Evolutionary conservation across 1,140 invertebrate genomes (phyloP), one percentile per base, ranked within the genome.

Genomic region (Hesperophylax magnus): DNA sequence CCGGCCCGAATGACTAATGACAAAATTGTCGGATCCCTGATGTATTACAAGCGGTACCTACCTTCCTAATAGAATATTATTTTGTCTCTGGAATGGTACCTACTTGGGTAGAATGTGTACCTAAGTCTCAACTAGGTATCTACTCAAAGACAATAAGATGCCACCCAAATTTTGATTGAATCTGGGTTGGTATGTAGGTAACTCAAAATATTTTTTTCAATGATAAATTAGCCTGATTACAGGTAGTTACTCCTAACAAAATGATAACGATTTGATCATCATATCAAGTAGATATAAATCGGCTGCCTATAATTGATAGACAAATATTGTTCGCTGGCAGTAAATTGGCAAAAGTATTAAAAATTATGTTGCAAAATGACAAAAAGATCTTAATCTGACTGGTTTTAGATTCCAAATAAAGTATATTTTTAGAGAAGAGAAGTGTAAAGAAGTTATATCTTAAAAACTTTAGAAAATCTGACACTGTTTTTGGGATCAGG

Each of bases 1-100:
- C 67, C 34, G n/a, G 39, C 22, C 63, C 2, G 39, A 39, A 20
- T 71, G 67, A 71, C 67, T 71, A 71, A 71, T 71, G 67, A 52
- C 67, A 14, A 8, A 11, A n/a, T 15, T 18, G 34, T 34, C 27
- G 63, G 22, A 27, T 27, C 63, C 63, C 27, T 31, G 27, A 31
- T 67, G 63, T 67, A 67, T 67, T 17, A 14, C 22, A 7, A 27
- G 20, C 20, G n/a, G 20, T 18, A 58, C 56, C 56, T 58, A 58
- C 20, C n/a, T 18, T n/a, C 56, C 20, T 58, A 22, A 58, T 18
- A 58, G n/a, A 22, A 18, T 18, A 58, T 58, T 18, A 58, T n/a
- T 58, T 58, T 18, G 56, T 18, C 20, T 18, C 56, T 2, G 39
- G 39, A 11, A 47, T 47, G 39, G 39, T 47, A 47, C 39, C 39